Conservation (phyloP, 2,888 invertebrate genomes). For the Eueremaeus valkanovi region DNA sequence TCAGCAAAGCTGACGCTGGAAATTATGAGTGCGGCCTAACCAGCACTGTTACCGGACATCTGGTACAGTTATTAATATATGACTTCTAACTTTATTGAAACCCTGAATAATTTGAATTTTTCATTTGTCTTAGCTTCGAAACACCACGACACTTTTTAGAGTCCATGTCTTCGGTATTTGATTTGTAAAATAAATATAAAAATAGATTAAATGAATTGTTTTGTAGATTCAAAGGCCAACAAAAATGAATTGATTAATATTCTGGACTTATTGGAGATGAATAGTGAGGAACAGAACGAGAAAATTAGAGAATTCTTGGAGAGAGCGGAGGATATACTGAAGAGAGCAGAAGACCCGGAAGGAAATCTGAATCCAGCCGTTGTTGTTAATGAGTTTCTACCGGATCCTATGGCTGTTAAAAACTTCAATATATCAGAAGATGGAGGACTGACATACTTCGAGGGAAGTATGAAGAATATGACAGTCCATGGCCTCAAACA, state of each 20-base stretch:
- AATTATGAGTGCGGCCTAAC: neutral
- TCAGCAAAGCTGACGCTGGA: neutral
- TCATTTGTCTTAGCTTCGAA: neutral
- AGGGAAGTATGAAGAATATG: conserved; percentile 67
- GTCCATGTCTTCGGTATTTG: neutral
- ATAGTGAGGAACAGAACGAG: neutral
- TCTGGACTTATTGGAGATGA: neutral
- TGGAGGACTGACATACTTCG: conserved; percentile 63
- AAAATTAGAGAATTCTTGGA: conserved; percentile 38
- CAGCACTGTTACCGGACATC: neutral
- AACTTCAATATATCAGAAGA: conserved; percentile 58
- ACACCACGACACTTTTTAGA: neutral
- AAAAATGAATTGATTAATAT: neutral
- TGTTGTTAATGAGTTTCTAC: conserved; percentile 55
- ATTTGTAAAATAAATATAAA: neutral
- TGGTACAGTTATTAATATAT: neutral
- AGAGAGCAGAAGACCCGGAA: conserved; percentile 30
- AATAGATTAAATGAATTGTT: neutral
- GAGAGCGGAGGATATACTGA: conserved; percentile 33
- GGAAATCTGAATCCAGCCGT: conserved; percentile 43
- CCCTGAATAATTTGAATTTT: neutral
- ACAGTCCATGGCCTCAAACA: conserved; percentile 71
- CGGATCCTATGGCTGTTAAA: conserved; percentile 74
- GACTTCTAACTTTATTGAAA: neutral
- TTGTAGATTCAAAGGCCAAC: neutral